Base-by-base conservation (phyloP, 2,797 vertebrate genomes). In the Esox lucius region DNA sequence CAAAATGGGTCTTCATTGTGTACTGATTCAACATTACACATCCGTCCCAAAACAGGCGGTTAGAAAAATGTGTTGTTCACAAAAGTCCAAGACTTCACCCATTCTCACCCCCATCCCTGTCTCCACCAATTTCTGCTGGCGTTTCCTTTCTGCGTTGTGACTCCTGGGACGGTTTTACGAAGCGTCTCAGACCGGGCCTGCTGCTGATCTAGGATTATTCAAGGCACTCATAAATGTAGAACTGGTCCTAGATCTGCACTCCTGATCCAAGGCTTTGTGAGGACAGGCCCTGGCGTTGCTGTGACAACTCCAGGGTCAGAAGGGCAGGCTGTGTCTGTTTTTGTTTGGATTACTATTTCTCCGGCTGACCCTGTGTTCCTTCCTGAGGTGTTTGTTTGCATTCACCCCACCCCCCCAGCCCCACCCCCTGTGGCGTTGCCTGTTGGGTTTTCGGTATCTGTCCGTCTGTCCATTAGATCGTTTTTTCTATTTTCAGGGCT, bases 311-410 rank as follows among this genome's bases (percentile, higher is more conserved):
- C 12, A 33, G 62, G 48, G 70, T 79, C 59, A 74, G 68, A 77
- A 56, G 46, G 28, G 65, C 39, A 64, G 53, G 68, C 46, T 39
- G 56, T 65, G 74, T 81, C 80, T 80, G 73, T 80, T 77, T 78
- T 67, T 73, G 76, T 81, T 79, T 75, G 56, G 76, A 79, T 74
- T 74, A 53, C 6, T 48, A 67, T 80, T 78, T 77, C 75, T 79
- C 72, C 24, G 48, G 31, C 70, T 70, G 48, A 71, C 62, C 70
- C 31, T 64, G 67, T 64, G 59, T 81, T 48, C 66, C 73, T 62
- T 70, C 59, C 62, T 42, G 46, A 17, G 46, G 26, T 72, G 72
- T 82, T 74, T 73, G 61, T 68, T 78, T 78, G 78, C 26, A 56
- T 31, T 31, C 28, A 31, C 28, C 28, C 28, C 28, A 1, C 28